phyloP scores from a whole-genome alignment of 2,888 invertebrate species.

The Callyntrura sp. region DNA sequence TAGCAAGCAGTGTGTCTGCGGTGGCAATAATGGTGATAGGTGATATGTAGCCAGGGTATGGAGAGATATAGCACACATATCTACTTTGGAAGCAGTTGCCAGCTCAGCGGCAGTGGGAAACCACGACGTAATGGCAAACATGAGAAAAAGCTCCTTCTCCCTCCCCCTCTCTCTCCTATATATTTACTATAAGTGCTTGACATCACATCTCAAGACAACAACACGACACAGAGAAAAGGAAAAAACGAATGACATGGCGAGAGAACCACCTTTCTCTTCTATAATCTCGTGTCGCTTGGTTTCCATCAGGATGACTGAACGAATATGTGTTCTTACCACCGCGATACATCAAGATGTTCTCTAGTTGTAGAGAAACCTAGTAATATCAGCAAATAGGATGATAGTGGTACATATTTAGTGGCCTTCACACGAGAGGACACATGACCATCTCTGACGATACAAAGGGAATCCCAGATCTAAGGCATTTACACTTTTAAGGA shows the following conservation, averaged over 20 bases:
- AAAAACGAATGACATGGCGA: slow-evolving; percentile 9
- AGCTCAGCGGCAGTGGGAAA: slow-evolving; percentile 74
- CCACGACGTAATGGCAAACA: slow-evolving; percentile 75
- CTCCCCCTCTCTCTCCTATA: slow-evolving; percentile 11
- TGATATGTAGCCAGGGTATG: slow-evolving; percentile 19
- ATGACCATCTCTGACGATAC: slow-evolving; percentile 1
- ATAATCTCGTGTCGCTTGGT: slow-evolving; percentile 74
- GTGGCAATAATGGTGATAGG: slow-evolving; percentile 30
- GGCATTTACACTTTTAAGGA: slow-evolving; percentile 46
- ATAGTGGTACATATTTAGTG: slow-evolving; percentile 28
- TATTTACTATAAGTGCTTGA: slow-evolving; percentile 69
- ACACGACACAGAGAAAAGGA: slow-evolving; percentile 49
- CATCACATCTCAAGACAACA: slow-evolving; percentile 73
- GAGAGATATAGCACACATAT: neutral
- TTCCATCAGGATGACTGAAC: slow-evolving; percentile 60
- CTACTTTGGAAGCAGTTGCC: slow-evolving; percentile 61
- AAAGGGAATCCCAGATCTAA: slow-evolving; percentile 31
- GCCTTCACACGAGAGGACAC: slow-evolving; percentile 16
- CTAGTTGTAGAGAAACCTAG: slow-evolving; percentile 12
- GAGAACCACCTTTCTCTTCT: slow-evolving; percentile 52
- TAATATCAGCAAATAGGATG: slow-evolving; percentile 57
- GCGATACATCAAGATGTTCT: slow-evolving; percentile 71
- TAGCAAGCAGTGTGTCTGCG: neutral
- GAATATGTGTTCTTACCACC: slow-evolving; percentile 54
- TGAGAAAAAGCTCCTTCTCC: slow-evolving; percentile 65